Evolutionary conservation across 1,140 invertebrate genomes (phyloP).

Genomic region (Drosophila nigromelanica): DNA sequence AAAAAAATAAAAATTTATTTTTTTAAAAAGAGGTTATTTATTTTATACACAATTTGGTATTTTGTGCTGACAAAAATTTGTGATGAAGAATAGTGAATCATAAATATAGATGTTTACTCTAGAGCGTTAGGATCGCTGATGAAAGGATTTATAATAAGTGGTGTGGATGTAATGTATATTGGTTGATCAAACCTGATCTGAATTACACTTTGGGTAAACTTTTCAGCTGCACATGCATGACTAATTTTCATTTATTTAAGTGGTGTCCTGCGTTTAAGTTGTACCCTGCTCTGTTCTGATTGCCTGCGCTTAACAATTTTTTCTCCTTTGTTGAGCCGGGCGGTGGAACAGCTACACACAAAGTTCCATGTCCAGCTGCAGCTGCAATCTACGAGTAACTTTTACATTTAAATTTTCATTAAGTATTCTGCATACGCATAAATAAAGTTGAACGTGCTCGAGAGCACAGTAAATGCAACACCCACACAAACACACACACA

Average conservation of each 20-base stretch:
- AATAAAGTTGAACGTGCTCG: constrained; percentile 81
- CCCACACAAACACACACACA: constrained; percentile 36
- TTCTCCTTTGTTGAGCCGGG: background rate
- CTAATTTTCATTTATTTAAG: constrained; percentile 47
- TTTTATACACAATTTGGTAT: too few relatives aligned
- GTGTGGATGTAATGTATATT: background rate
- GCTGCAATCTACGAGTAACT: constrained; percentile 71
- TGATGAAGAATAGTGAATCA: too few relatives aligned
- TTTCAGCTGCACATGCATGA: constrained; percentile 20
- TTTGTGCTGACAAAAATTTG: too few relatives aligned
- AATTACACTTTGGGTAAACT: background rate
- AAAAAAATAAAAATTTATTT: too few relatives aligned
- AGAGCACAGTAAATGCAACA: constrained; percentile 68
- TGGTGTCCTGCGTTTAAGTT: constrained; percentile 4
- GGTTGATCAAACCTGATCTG: background rate
- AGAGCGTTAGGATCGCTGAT: too few relatives aligned
- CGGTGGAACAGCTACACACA: background rate
- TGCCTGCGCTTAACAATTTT: constrained; percentile 20
- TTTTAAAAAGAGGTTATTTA: too few relatives aligned
- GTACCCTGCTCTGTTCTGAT: constrained; percentile 2
- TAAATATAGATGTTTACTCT: too few relatives aligned
- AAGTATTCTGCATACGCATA: constrained; percentile 83
- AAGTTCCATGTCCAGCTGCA: constrained; percentile 20
- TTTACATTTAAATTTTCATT: constrained; percentile 83
- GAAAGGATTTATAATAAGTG: too few relatives aligned